Base-by-base conservation (phyloP, 2,888 invertebrate genomes). In the Lamellibrachia satsuma region DNA sequence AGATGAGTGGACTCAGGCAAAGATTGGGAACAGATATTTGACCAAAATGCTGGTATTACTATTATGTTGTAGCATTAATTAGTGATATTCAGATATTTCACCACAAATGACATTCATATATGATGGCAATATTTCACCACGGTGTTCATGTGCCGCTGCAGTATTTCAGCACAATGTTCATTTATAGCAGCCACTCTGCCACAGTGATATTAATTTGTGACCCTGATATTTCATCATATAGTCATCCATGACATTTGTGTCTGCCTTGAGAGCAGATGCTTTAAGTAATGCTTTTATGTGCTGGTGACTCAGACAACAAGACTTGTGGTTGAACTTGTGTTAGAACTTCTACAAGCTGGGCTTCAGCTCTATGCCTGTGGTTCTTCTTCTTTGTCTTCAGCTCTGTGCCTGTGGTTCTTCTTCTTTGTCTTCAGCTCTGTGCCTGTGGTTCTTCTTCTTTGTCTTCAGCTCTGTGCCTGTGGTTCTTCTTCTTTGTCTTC, bases 71-170 rank as follows among this genome's bases (percentile, higher is more conserved):
- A 6, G 75, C 4, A 75, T n/a, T 75, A 75, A 75, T 75, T 75
- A 75, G 22, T 75, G 75, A 75, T 22, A 75, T 4, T 75, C 22
- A 22, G 75, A 75, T 75, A 75, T 75, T 75, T 75, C 75, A 75
- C 75, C 75, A 75, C 75, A 75, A 75, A 75, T 75, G 75, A 75
- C 75, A 75, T 75, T 75, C 75, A 75, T 75, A 75, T 75, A 75
- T 75, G 75, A 75, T 22, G 75, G n/a, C 75, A 75, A 75, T 75
- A 75, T 75, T 75, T 75, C 75, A 75, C 75, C n/a, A 75, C 39
- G 39, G 39, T 39, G 39, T 75, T 75, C 75, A 75, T 75, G n/a
- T 75, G n/a, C n/a, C 6, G n/a, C 22, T 15, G 22, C 75, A 75
- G n/a, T 75, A 75, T 75, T 75, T 75, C 75, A 75, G 22, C n/a